Evolutionary conservation across 2,888 invertebrate genomes (phyloP).

Genomic region (Arge pagana): DNA sequence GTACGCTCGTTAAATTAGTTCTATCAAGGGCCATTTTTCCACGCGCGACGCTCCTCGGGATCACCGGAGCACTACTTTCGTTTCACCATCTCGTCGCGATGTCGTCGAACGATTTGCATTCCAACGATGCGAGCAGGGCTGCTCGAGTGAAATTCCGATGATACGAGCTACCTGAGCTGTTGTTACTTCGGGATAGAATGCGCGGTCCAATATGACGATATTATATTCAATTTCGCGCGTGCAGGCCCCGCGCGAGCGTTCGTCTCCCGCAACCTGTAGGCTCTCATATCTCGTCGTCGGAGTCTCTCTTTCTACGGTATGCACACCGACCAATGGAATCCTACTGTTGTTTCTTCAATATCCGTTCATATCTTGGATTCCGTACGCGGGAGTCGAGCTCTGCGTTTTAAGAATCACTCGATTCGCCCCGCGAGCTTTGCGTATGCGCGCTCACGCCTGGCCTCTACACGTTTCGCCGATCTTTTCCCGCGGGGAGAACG

Average conservation of each 20-base stretch:
- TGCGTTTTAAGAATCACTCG: slow-evolving; percentile 16
- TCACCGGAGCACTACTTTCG: too few relatives aligned
- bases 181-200: slow-evolving; percentile 28
- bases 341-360: slow-evolving; percentile 19
- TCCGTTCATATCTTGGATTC: slow-evolving; percentile 20
- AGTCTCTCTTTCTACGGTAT: too few relatives aligned
- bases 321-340: slow-evolving; percentile 13
- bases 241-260: slow-evolving; percentile 19
- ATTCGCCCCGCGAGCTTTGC: slow-evolving; percentile 9
- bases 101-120: slow-evolving; percentile 44
- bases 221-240: slow-evolving; percentile 47
- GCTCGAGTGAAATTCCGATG: slow-evolving; percentile 46
- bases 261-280: not conserved
- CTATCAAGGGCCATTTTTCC: too few relatives aligned
- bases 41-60: too few relatives aligned
- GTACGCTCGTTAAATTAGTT: too few relatives aligned
- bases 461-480: too few relatives aligned
- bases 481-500: too few relatives aligned
- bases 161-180: slow-evolving; percentile 33
- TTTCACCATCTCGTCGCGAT: too few relatives aligned
- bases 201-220: slow-evolving; percentile 51
- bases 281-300: slow-evolving; percentile 6
- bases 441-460: too few relatives aligned
- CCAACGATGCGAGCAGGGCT: slow-evolving; percentile 34
- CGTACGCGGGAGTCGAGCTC: slow-evolving; percentile 15